Evolutionary conservation across 2,797 vertebrate species (phyloP).

Genomic region (Echeneis naucrates): DNA sequence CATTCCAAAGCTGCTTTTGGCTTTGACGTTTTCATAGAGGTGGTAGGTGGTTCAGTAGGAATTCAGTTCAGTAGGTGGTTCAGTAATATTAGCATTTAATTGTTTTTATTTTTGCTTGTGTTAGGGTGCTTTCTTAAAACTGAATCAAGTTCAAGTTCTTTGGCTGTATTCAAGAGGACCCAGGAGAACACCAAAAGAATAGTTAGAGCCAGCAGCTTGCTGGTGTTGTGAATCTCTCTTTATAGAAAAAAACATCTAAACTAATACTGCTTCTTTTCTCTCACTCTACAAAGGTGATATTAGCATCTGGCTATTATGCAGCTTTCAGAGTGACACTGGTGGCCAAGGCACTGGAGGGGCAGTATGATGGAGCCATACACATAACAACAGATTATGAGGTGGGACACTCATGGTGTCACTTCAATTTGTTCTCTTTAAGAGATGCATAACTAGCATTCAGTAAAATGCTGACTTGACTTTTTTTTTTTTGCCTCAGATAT

Average conservation of each 20-base stretch:
- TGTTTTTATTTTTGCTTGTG: too few species aligned
- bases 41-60: neutral
- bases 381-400: slow-evolving; percentile 99
- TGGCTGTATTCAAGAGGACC: neutral
- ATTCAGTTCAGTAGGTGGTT: neutral
- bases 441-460: neutral
- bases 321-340: slow-evolving; percentile 93
- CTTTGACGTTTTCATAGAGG: neutral
- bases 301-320: slow-evolving; percentile 95
- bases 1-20: neutral
- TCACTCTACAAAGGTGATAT: slow-evolving; percentile 87
- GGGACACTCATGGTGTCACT: slow-evolving; percentile 35
- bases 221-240: neutral
- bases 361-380: slow-evolving; percentile 95
- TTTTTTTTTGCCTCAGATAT: slow-evolving; percentile 85
- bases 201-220: neutral
- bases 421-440: neutral
- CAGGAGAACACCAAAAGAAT: neutral
- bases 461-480: neutral
- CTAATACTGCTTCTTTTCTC: slow-evolving; percentile 20
- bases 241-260: neutral
- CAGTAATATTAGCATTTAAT: neutral
- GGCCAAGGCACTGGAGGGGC: slow-evolving; percentile 93
- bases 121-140: too few species aligned
- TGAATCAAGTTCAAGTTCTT: neutral